These are phyloP conservation scores for Steromphala cineraria DNA, from an alignment of 2,888 invertebrate genomes.

Conservation along the genomic window DNA sequence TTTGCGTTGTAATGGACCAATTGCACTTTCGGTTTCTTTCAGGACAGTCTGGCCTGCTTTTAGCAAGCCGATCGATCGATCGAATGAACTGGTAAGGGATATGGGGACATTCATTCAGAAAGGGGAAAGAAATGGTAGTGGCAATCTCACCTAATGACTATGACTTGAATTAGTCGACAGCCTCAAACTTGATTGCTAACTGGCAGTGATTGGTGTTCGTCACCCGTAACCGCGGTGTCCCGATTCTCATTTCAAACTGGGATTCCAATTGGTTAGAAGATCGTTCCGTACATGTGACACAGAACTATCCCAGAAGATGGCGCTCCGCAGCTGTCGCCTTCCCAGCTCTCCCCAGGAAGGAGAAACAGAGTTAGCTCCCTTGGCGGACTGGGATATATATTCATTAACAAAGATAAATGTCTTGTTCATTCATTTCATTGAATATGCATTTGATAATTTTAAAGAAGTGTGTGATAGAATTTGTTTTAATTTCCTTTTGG, in stretches of 20 bases:
- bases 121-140: not conserved
- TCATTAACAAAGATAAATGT: not conserved
- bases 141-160: not conserved
- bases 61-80: conserved; percentile 1
- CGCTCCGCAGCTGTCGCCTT: conserved; percentile 9
- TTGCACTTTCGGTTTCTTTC: conserved; percentile 19
- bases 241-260: conserved; percentile 1
- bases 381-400: conserved; percentile 8
- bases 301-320: conserved; percentile 14
- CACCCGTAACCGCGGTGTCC: not conserved
- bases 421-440: not conserved
- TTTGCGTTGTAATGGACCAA: conserved; percentile 12
- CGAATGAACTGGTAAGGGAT: conserved; percentile 19
- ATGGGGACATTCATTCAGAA: conserved; percentile 15
- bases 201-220: not conserved
- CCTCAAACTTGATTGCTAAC: not conserved
- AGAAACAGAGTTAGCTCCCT: conserved; percentile 14
- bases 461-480: conserved; percentile 3
- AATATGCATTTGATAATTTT: conserved; percentile 12
- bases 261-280: conserved; percentile 17
- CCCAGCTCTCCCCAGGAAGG: conserved; percentile 16
- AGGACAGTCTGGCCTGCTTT: conserved; percentile 17
- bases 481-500: not conserved
- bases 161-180: not conserved
- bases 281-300: not conserved